Evolutionary conservation across 2,888 invertebrate species (phyloP), one percentile per base, ranked within the genome.

Genomic region (Lamellibrachia columna): DNA sequence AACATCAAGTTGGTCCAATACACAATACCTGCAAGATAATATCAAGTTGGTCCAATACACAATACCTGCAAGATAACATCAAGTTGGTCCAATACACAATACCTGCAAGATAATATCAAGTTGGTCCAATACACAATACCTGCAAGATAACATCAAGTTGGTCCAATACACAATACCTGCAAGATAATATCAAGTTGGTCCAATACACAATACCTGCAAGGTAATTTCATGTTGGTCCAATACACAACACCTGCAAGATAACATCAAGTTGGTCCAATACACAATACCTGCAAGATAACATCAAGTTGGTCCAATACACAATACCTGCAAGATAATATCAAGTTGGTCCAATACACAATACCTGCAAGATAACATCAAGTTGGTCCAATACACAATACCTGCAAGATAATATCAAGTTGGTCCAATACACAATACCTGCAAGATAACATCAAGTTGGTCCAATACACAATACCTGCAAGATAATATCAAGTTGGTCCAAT

Each of bases 51-150:
- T 55, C 55, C 55, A 55, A 55, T 55, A 55, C 55, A 55, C 55
- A 55, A 9, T 3, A 75, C 1, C 75, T 55, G 55, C 22, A 22
- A 75, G 75, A 75, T 22, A 22, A 75, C 75, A 75, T 75, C 98
- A 98, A 3, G 98, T 98, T 3, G 98, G 98, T 0, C 98, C 98
- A 9, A 98, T 97, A 95, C 98, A 97, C 22, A 98, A 95, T 91
- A 97, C 96, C 96, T 96, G 93, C 9, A 94, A 75, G 75, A 75
- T 22, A 75, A 75, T 22, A 75, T 75, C 15, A 55, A 7, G 3
- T 7, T 55, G 55, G 55, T 55, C 55, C 55, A 55, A 28, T n/a
- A n/a, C n/a, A n/a, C n/a, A n/a, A n/a, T n/a, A 28, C 28, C 28
- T 28, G 28, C 28, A 0, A 75, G 4, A 75, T 75, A 15, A 55